Evolutionary conservation across 2,888 invertebrate species (phyloP), one percentile per base, ranked within the genome.

Genomic region (Nudaria mundana): DNA sequence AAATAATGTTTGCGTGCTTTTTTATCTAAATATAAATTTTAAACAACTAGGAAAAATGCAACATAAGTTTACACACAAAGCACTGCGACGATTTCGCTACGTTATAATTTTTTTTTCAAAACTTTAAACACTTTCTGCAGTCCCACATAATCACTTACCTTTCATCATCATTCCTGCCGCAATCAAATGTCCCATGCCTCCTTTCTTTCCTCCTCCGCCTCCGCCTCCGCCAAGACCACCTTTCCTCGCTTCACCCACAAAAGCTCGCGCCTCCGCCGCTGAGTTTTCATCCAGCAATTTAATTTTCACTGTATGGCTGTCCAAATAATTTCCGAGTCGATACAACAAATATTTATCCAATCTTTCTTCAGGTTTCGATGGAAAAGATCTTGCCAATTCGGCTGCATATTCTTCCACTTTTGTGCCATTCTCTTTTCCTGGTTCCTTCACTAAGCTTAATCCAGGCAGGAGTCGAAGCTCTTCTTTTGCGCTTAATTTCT

Each of bases 301-400:
- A 44, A 95, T 84, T 44, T 93, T 93, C 46, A 96, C 87, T 0
- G 94, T 92, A 61, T 95, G 94, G 3, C 92, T 93, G 67, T 92
- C 93, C 45, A 95, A 77, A 54, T 95, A 94, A 48, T 90, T 91
- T 11, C 93, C 92, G 33, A 95, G 81, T 66, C 93, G 93, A 59
- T 92, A 93, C 52, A 94, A 64, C 20, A 96, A 84, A 59, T 93
- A 94, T 26, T 93, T 94, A 67, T 95, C 95, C 34, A 96, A 75
- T 20, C 94, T 90, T 33, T 93, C 93, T 60, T 94, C 94, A 7
- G 94, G 92, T 66, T 94, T 94, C 30, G 93, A 92, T 0, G 94
- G 94, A 63, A 94, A 92, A 30, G 93, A 92, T 44, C 94, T 90
- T 0, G 95, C 94, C 3, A 95, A 76, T 67, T 95, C 94, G 56